phyloP scores from a whole-genome alignment of 2,888 invertebrate species.

The Acanthosepion pharaonis region DNA sequence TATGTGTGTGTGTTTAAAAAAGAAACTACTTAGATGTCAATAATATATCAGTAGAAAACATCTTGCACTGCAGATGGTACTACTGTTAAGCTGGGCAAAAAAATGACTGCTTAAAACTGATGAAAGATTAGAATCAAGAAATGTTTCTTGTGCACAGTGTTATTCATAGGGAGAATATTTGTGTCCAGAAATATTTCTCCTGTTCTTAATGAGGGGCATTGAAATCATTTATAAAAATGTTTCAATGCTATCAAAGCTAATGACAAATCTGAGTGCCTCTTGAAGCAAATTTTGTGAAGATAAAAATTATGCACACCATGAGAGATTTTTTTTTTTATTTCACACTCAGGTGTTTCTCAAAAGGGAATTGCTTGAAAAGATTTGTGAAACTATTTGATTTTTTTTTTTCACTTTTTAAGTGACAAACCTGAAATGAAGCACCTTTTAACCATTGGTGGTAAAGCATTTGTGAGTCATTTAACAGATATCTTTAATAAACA shows the following conservation, averaged over 20 bases:
- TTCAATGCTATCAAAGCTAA: neutral
- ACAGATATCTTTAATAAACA: no score
- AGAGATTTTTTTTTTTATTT: neutral
- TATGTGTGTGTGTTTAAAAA: neutral
- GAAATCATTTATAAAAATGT: neutral
- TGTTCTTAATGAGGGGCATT: neutral
- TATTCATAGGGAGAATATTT: neutral
- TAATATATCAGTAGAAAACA: neutral
- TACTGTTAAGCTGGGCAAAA: neutral
- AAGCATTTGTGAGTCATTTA: neutral
- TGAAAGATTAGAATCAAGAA: neutral
- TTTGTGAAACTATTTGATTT: neutral
- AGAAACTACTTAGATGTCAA: neutral
- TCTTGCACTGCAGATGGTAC: neutral
- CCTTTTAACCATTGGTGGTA: neutral
- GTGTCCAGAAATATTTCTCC: neutral
- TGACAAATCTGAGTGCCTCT: neutral
- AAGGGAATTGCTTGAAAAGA: neutral
- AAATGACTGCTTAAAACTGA: neutral
- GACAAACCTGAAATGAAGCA: slow-evolving; percentile 3
- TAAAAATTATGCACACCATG: neutral
- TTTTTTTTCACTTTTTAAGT: neutral
- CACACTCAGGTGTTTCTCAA: neutral
- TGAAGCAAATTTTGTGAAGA: neutral
- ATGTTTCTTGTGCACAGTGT: neutral